Evolutionary conservation across 1,140 invertebrate species (phyloP).

Genomic region (Camponotus pennsylvanicus): DNA sequence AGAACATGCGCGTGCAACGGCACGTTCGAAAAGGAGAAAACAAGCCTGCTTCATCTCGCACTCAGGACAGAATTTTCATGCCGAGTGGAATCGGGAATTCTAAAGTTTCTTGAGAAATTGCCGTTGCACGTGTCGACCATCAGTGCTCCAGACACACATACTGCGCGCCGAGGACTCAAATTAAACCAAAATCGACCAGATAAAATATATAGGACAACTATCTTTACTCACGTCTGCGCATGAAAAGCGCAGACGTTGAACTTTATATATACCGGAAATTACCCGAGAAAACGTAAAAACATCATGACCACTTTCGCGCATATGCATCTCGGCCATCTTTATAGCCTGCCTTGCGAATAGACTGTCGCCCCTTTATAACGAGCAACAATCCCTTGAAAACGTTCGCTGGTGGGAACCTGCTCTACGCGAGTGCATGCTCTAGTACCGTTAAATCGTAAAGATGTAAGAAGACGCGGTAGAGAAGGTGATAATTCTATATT

Average conservation of each 20-base stretch:
- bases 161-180: not conserved
- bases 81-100: constrained; percentile 35
- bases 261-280: constrained; percentile 59
- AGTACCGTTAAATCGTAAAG: constrained; percentile 38
- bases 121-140: constrained; percentile 43
- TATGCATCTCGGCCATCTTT: constrained; percentile 65
- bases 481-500: constrained; percentile 17
- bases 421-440: constrained; percentile 10
- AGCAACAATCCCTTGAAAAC: constrained; percentile 54
- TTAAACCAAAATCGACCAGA: constrained; percentile 37
- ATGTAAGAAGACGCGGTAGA: constrained; percentile 20
- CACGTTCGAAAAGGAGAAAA: constrained; percentile 15
- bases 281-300: constrained; percentile 68
- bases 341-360: constrained; percentile 11
- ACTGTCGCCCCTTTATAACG: constrained; percentile 42
- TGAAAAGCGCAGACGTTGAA: constrained; percentile 36
- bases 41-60: constrained; percentile 26
- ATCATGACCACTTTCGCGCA: constrained; percentile 55
- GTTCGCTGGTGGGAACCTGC: constrained; percentile 29
- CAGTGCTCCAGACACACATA: constrained; percentile 1
- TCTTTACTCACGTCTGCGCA: not conserved
- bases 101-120: constrained; percentile 57
- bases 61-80: constrained; percentile 30
- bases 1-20: constrained; percentile 20
- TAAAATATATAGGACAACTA: constrained; percentile 29